Conservation (phyloP, 2,797 vertebrate species). For the Eupleurogrammus muticus region DNA sequence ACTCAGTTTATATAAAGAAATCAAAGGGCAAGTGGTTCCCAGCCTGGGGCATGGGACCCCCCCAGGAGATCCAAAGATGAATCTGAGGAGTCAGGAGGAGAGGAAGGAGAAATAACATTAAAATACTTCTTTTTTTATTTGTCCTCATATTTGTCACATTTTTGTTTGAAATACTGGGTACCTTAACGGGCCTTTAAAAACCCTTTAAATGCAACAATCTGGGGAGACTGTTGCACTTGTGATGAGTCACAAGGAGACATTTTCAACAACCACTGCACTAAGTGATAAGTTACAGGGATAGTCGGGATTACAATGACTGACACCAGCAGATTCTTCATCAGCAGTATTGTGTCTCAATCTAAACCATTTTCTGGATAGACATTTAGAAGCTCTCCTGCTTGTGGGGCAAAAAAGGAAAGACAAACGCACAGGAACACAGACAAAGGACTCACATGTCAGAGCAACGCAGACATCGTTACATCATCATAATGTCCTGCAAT, state of each 20-base stretch:
- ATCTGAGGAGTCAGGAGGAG: not conserved
- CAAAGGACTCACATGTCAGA: conserved; percentile 51
- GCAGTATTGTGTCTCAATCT: not conserved
- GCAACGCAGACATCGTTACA: conserved; percentile 76
- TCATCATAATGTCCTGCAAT: conserved; percentile 80
- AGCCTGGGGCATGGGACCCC: no score
- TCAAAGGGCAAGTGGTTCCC: no score
- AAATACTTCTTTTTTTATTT: not conserved
- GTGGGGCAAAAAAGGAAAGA: not conserved
- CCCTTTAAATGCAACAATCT: not conserved
- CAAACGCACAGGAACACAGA: conserved; percentile 29
- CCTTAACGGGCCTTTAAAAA: not conserved
- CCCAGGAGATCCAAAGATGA: not conserved
- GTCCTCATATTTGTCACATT: no score
- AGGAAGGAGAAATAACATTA: not conserved
- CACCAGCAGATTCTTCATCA: not conserved
- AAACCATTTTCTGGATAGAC: not conserved
- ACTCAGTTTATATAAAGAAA: no score
- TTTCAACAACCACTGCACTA: not conserved
- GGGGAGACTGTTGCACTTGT: no score
- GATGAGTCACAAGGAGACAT: not conserved
- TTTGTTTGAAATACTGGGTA: no score
- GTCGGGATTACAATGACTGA: not conserved
- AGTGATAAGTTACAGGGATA: not conserved
- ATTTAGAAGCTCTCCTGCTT: not conserved